A percentile compares a stretch with the other conserved stretches of the same genome.
phyloP scores from a whole-genome alignment of 2,888 invertebrate genomes.

The Molanna angustata region DNA sequence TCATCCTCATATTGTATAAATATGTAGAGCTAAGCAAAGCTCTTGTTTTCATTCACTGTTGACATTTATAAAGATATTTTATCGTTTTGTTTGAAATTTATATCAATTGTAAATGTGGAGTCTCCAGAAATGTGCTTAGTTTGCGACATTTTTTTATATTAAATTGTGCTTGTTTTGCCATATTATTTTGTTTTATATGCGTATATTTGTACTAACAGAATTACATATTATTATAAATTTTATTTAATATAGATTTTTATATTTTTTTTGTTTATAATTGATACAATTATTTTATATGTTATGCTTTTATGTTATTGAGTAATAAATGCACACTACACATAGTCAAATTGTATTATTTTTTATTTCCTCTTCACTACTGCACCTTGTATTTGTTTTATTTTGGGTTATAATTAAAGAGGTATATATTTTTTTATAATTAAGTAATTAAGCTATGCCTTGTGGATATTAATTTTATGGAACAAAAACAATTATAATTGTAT shows the following conservation, averaged over 20 bases:
- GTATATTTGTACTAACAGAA: constrained; percentile 14
- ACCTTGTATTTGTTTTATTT: constrained; percentile 6
- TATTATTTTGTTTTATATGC: constrained; percentile 8
- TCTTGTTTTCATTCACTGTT: no score
- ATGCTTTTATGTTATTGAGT: constrained; percentile 20
- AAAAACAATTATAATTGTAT: no score
- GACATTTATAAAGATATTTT: no score
- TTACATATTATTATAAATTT: background rate
- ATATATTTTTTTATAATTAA: no score
- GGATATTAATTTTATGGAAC: no score
- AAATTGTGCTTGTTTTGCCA: constrained; percentile 22
- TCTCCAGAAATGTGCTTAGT: constrained; percentile 8
- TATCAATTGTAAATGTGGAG: no score
- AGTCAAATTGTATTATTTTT: constrained; percentile 15
- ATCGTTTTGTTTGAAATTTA: no score
- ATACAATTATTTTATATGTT: constrained; percentile 14
- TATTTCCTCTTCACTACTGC: constrained; percentile 4
- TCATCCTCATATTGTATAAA: no score
- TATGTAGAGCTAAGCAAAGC: no score
- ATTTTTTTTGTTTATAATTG: constrained; percentile 7
- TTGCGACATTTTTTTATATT: constrained; percentile 5
- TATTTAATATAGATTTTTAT: background rate
- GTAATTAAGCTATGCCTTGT: no score
- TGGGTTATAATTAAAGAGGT: background rate
- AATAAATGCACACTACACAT: constrained; percentile 29